Percentiles rank a stretch among this genome's conserved stretches.
phyloP scores from a whole-genome alignment of 2,888 invertebrate species.

The Plemyria rubiginata region DNA sequence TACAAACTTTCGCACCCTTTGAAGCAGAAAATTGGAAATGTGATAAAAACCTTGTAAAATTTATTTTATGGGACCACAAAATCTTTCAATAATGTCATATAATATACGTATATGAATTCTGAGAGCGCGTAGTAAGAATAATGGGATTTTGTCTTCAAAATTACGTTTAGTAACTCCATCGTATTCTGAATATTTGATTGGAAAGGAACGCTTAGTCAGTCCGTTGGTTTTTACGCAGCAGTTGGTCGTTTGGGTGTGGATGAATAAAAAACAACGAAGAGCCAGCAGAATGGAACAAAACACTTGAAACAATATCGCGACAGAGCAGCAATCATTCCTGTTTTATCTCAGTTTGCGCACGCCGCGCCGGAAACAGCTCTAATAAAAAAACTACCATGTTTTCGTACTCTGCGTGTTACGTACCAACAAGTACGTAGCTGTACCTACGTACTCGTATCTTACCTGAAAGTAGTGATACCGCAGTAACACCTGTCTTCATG shows the following conservation, averaged over 20 bases:
- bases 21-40: conserved; percentile 42
- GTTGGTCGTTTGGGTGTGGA: conserved; percentile 63
- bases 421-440: conserved; percentile 30
- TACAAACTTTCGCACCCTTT: conserved; percentile 41
- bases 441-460: conserved; percentile 14
- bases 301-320: conserved; percentile 81
- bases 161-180: conserved; percentile 18
- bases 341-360: conserved; percentile 83
- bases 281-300: conserved; percentile 73
- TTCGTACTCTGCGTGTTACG: conserved; percentile 45
- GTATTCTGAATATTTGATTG: conserved; percentile 49
- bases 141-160: conserved; percentile 11
- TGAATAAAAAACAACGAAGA: conserved; percentile 68
- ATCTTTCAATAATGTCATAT: background rate
- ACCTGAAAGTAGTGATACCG: conserved; percentile 36
- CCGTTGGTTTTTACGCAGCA: conserved; percentile 55
- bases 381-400: conserved; percentile 80
- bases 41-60: conserved; percentile 39
- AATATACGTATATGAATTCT: conserved; percentile 9
- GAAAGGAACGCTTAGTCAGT: conserved; percentile 54
- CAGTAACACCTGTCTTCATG: conserved; percentile 34
- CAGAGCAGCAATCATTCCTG: conserved; percentile 81
- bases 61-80: conserved; percentile 32
- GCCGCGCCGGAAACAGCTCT: conserved; percentile 75
- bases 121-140: conserved; percentile 5